Evolutionary conservation across 2,888 invertebrate species (phyloP).

Genomic region (Ichneumon xanthorius): DNA sequence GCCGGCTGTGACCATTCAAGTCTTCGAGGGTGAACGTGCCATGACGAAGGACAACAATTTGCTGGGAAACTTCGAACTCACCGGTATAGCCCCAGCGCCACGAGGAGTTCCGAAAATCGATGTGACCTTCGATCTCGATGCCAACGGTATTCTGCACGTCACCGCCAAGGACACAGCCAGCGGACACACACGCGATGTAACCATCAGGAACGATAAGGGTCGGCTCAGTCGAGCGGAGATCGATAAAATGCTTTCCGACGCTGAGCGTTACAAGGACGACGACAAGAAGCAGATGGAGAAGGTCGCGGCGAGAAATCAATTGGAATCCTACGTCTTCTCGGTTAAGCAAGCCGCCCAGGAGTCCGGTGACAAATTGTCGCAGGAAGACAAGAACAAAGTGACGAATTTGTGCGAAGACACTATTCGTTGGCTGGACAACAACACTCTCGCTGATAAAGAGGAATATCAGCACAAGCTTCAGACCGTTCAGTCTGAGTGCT

Average conservation of each 20-base stretch:
- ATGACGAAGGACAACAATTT: constrained; percentile 98
- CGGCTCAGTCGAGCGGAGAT: constrained; percentile 89
- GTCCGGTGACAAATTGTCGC: constrained; percentile 73
- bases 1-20: constrained; percentile 96
- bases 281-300: constrained; percentile 86
- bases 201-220: constrained; percentile 88
- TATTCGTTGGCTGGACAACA: constrained; percentile 86
- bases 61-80: constrained; percentile 98
- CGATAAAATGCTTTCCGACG: constrained; percentile 87
- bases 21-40: constrained; percentile 97
- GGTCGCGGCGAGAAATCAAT: constrained; percentile 85
- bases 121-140: constrained; percentile 95
- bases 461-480: constrained; percentile 89
- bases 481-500: constrained; percentile 85
- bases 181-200: constrained; percentile 82
- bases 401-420: constrained; percentile 86
- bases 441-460: constrained; percentile 88
- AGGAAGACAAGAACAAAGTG: constrained; percentile 86
- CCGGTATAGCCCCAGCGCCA: constrained; percentile 97
- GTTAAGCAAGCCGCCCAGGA: constrained; percentile 80
- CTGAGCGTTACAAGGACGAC: constrained; percentile 85
- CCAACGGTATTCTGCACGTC: constrained; percentile 98
- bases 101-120: constrained; percentile 96
- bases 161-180: constrained; percentile 90
- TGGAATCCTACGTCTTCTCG: constrained; percentile 84